A percentile compares a stretch with the other conserved stretches of the same genome.
Conservation (phyloP, 2,888 invertebrate genomes). For the Meta bourneti region DNA sequence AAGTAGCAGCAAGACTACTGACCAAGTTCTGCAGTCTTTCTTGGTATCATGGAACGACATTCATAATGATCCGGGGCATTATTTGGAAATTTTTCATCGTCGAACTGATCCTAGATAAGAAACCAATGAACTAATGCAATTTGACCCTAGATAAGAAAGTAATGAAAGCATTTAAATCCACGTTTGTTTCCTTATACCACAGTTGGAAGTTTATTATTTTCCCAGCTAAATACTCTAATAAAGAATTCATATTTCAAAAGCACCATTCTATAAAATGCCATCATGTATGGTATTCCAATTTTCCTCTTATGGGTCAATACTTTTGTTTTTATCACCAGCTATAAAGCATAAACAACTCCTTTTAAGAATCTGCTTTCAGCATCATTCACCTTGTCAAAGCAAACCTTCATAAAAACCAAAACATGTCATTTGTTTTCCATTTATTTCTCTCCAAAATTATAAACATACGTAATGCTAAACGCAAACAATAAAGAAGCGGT, state of each 20-base stretch:
- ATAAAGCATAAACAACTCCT: background rate
- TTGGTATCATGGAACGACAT: too few relatives aligned
- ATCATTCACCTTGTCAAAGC: background rate
- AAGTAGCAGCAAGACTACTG: too few relatives aligned
- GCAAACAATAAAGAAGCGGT: constrained; percentile 1
- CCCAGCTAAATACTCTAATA: background rate
- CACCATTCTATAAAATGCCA: background rate
- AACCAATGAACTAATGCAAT: too few relatives aligned
- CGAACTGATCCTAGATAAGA: too few relatives aligned
- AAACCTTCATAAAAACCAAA: background rate
- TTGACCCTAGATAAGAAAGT: too few relatives aligned
- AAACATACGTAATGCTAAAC: background rate
- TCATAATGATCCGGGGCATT: too few relatives aligned
- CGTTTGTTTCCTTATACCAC: too few relatives aligned
- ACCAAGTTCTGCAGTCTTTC: too few relatives aligned
- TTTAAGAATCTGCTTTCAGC: background rate
- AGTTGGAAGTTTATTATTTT: too few relatives aligned
- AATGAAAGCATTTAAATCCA: too few relatives aligned
- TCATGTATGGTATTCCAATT: background rate
- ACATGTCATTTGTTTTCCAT: background rate
- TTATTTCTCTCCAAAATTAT: background rate
- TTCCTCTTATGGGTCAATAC: background rate
- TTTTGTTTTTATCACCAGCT: background rate
- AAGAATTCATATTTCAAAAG: background rate
- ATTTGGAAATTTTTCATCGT: too few relatives aligned